Percentiles rank a stretch among this genome's conserved stretches.
Conservation (phyloP, 2,888 invertebrate species). For the Pocota personata region DNA sequence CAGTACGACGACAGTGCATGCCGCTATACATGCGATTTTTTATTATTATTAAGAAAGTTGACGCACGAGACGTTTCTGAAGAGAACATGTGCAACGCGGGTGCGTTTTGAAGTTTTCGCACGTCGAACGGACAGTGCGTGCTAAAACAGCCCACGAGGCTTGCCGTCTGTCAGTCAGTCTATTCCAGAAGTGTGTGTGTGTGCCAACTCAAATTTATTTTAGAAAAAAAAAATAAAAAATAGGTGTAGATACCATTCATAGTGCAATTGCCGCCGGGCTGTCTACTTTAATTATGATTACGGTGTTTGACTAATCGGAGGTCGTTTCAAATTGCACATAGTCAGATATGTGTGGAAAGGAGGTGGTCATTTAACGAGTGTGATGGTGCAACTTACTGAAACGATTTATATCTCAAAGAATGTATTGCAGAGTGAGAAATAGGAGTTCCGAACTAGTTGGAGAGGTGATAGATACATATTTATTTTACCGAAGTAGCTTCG, state of each 20-base stretch:
- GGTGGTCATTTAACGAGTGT: slow-evolving; percentile 2
- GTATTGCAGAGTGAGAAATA: slow-evolving; percentile 11
- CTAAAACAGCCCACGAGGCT: neutral
- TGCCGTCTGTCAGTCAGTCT: slow-evolving; percentile 1
- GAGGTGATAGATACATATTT: neutral
- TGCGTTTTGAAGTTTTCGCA: slow-evolving; percentile 62
- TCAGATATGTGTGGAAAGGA: slow-evolving; percentile 28
- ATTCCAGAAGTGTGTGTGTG: neutral
- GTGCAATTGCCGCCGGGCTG: slow-evolving; percentile 46
- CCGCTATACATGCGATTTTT: neutral
- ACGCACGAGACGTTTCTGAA: slow-evolving; percentile 15
- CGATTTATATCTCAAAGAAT: slow-evolving; percentile 5
- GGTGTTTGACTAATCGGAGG: slow-evolving; percentile 48
- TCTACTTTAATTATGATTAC: slow-evolving; percentile 61
- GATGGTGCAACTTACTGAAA: slow-evolving; percentile 23
- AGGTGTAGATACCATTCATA: neutral
- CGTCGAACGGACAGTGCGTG: slow-evolving; percentile 51
- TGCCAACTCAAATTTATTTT: slow-evolving; percentile 49
- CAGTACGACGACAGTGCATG: neutral
- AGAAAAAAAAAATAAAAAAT: neutral
- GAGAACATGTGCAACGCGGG: slow-evolving; percentile 15
- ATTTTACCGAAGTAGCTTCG: neutral
- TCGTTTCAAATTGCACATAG: neutral
- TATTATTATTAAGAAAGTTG: slow-evolving; percentile 3
- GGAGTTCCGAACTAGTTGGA: neutral